Evolutionary conservation across 2,888 invertebrate genomes (phyloP).

Genomic region (Noctuana brunneofusca): DNA sequence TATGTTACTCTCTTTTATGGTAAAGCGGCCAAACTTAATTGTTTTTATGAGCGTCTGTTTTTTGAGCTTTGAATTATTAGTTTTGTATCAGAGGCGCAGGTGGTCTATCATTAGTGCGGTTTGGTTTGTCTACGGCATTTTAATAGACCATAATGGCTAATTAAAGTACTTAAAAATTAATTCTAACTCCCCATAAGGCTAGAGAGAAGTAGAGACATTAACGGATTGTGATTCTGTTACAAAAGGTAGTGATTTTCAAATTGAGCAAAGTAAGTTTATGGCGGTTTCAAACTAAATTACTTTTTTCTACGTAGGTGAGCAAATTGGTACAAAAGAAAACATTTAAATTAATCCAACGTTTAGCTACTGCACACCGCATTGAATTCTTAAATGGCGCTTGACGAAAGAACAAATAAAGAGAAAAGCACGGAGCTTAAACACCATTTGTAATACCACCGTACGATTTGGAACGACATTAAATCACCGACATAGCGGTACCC

Average conservation of each 20-base stretch:
- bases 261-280: no score
- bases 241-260: not conserved
- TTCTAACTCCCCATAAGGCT: conserved; percentile 22
- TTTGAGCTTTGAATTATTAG: conserved; percentile 66
- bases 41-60: conserved; percentile 79
- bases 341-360: not conserved
- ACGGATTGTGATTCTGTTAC: conserved; percentile 41
- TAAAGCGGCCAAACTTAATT: conserved; percentile 79
- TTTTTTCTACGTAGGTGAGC: not conserved
- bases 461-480: conserved; percentile 47
- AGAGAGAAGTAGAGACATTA: conserved; percentile 26
- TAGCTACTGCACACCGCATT: conserved; percentile 38
- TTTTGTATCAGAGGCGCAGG: conserved; percentile 65
- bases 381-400: conserved; percentile 52
- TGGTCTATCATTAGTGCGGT: conserved; percentile 69
- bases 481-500: conserved; percentile 50
- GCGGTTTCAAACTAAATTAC: conserved; percentile 8
- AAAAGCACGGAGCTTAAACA: conserved; percentile 45
- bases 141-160: conserved; percentile 55
- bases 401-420: conserved; percentile 59
- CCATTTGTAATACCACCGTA: conserved; percentile 38
- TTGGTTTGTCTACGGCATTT: conserved; percentile 62
- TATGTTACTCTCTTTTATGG: conserved; percentile 78
- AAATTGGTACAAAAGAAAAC: not conserved
- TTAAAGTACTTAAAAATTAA: conserved; percentile 38